Evolutionary conservation across 2,888 invertebrate species (phyloP).

Genomic region (Therioaphis trifolii): DNA sequence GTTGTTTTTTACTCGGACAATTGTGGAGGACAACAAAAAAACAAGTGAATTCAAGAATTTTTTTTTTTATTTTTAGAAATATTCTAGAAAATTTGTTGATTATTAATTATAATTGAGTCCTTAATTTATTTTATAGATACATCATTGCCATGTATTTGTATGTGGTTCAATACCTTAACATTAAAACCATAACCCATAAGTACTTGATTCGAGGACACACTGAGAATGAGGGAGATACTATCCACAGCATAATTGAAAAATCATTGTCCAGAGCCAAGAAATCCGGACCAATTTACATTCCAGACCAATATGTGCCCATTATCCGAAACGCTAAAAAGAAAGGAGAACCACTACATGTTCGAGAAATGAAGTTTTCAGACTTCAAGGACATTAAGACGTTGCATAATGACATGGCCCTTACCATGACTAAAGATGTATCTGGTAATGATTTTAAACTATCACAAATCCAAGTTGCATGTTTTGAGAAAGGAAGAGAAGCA

Average conservation of each 20-base stretch:
- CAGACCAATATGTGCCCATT: slow-evolving; percentile 22
- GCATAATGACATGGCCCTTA: not conserved
- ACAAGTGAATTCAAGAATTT: slow-evolving; percentile 61
- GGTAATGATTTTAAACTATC: not conserved
- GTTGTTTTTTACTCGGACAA: slow-evolving; percentile 65
- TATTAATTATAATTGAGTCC: no score
- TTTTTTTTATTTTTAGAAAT: no score
- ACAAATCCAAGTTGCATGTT: not conserved
- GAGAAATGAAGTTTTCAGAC: slow-evolving; percentile 34
- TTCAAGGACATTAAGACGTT: slow-evolving; percentile 34
- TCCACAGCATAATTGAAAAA: slow-evolving; percentile 57
- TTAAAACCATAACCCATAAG: slow-evolving; percentile 43
- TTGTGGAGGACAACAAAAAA: slow-evolving; percentile 65
- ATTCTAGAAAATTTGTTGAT: no score
- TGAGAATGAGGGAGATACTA: slow-evolving; percentile 61
- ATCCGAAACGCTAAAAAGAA: slow-evolving; percentile 43
- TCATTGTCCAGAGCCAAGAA: slow-evolving; percentile 37
- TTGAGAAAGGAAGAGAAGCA: slow-evolving; percentile 2
- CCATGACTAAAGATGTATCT: not conserved
- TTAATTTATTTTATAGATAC: no score
- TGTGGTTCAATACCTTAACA: not conserved
- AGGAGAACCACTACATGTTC: slow-evolving; percentile 28
- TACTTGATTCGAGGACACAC: slow-evolving; percentile 57
- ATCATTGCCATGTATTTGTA: not conserved
- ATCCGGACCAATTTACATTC: slow-evolving; percentile 51